phyloP scores from a whole-genome alignment of 2,113 vertebrate genomes.

The Corydoras maculifer region DNA sequence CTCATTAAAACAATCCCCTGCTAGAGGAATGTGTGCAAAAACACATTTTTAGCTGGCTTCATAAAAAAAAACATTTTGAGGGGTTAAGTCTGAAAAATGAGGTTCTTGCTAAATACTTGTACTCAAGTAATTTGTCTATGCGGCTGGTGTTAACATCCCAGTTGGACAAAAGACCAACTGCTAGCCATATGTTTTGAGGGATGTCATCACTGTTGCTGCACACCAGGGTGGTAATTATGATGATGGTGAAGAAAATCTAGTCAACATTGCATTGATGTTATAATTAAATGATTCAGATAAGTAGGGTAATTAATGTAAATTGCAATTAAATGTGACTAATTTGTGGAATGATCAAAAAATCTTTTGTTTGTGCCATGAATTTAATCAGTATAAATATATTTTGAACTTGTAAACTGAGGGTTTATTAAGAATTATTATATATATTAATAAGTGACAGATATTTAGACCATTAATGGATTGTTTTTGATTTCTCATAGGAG shows the following conservation, averaged over 20 bases:
- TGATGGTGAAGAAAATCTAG: constrained; percentile 27
- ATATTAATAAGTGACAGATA: background rate
- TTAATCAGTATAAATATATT: constrained; percentile 2
- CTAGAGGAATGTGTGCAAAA: constrained; percentile 73
- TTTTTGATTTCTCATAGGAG: constrained; percentile 66
- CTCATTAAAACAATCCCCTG: constrained; percentile 49
- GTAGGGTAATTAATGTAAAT: constrained; percentile 34
- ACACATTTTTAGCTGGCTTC: constrained; percentile 73
- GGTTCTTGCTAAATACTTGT: constrained; percentile 8
- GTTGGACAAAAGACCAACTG: constrained; percentile 23
- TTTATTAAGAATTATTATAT: background rate
- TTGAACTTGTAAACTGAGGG: background rate
- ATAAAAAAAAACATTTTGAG: constrained; percentile 52
- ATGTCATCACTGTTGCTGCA: constrained; percentile 25
- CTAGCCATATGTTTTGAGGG: constrained; percentile 30
- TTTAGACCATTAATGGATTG: background rate
- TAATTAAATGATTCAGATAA: constrained; percentile 41
- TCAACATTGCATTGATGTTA: constrained; percentile 37
- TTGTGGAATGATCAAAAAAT: constrained; percentile 21
- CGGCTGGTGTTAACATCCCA: constrained; percentile 29
- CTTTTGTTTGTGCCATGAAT: constrained; percentile 1
- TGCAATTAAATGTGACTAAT: constrained; percentile 20
- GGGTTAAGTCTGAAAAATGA: background rate
- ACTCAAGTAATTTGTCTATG: constrained; percentile 7
- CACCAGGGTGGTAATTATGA: constrained; percentile 36